Conservation (phyloP, 2,113 vertebrate genomes). For the Alligator sinensis region DNA sequence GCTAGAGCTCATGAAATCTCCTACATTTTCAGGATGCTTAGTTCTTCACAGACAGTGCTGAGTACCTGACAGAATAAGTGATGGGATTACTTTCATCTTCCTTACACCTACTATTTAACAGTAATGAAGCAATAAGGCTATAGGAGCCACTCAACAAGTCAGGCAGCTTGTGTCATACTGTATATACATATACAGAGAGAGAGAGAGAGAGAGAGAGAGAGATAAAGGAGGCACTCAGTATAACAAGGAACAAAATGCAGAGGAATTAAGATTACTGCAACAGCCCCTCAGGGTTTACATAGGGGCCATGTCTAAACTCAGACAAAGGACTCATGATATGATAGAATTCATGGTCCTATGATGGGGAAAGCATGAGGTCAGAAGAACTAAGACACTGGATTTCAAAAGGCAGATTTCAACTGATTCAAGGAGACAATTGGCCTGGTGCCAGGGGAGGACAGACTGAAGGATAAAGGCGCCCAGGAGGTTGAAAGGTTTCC, state of each 20-base stretch:
- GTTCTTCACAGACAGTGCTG: not conserved
- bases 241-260: not conserved
- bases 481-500: too few species aligned
- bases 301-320: not conserved
- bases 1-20: not conserved
- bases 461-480: too few species aligned
- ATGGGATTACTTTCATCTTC: not conserved
- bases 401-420: too few species aligned
- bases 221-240: not conserved
- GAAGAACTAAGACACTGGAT: too few species aligned
- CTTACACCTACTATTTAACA: not conserved
- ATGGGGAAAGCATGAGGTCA: too few species aligned
- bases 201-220: too few species aligned
- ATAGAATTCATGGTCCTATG: too few species aligned
- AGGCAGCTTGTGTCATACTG: not conserved
- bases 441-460: too few species aligned
- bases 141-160: not conserved
- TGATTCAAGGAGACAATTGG: too few species aligned
- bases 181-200: not conserved
- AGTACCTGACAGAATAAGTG: not conserved
- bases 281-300: not conserved
- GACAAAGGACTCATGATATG: not conserved
- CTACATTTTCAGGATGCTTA: not conserved
- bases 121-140: not conserved
- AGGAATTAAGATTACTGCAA: not conserved